Percentiles rank a stretch among this genome's conserved stretches.
These are phyloP conservation scores for Daktulosphaira vitifoliae DNA, from an alignment of 1,140 invertebrate species.

Conservation along the genomic window DNA sequence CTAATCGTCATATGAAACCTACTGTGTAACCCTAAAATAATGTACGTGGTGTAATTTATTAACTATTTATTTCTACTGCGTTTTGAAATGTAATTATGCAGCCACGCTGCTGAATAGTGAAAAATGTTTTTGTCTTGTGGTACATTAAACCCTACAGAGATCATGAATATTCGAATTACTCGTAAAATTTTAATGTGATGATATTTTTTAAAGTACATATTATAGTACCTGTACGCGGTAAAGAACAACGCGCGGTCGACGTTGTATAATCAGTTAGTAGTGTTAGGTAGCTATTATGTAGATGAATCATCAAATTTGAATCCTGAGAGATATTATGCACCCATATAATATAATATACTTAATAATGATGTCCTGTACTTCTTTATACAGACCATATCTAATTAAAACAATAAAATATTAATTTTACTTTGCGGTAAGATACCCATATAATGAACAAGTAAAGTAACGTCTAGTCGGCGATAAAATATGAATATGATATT, in stretches of 20 bases:
- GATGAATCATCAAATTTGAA: constrained; percentile 17
- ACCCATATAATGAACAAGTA: no score
- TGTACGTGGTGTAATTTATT: constrained; percentile 11
- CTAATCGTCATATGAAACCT: constrained; percentile 23
- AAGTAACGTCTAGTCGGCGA: no score
- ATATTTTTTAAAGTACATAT: not conserved
- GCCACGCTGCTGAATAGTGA: not conserved
- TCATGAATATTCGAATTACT: not conserved
- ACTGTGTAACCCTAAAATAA: not conserved
- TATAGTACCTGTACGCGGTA: not conserved
- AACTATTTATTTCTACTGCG: not conserved
- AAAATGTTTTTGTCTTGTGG: constrained; percentile 20
- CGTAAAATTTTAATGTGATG: constrained; percentile 2
- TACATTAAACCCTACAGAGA: not conserved
- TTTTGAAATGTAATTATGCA: constrained; percentile 11
- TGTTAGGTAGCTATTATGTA: not conserved
- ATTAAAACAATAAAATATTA: constrained; percentile 19
- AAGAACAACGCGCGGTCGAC: not conserved
- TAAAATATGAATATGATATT: no score
- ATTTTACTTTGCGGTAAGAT: no score
- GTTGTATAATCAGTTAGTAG: constrained; percentile 7
- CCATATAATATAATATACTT: not conserved
- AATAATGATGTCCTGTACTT: not conserved
- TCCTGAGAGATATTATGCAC: not conserved
- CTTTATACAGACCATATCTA: not conserved